Evolutionary conservation across 2,888 invertebrate species (phyloP).

Genomic region (Zelleria hepariella): DNA sequence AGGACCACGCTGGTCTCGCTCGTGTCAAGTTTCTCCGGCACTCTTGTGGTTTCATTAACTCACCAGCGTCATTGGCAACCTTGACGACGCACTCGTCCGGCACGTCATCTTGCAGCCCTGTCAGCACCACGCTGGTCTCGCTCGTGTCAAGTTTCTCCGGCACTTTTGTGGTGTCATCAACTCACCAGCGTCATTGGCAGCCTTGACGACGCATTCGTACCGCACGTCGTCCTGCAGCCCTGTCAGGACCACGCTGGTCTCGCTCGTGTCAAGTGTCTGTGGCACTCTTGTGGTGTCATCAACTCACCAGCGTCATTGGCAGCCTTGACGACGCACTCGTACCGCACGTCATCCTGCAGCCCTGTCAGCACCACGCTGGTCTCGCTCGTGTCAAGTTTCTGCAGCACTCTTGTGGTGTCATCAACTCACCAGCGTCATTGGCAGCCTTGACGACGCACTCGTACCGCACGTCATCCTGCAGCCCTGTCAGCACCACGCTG

Average conservation of each 20-base stretch:
- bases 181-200: conserved; percentile 81
- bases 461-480: conserved; percentile 81
- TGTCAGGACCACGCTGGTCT: conserved; percentile 78
- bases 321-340: conserved; percentile 87
- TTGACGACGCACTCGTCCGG: conserved; percentile 86
- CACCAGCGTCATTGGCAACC: conserved; percentile 82
- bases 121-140: conserved; percentile 77
- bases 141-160: conserved; percentile 81
- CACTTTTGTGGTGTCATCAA: no score
- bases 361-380: conserved; percentile 79
- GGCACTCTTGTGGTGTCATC: no score
- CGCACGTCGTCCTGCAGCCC: conserved; percentile 79
- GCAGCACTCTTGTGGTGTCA: conserved; percentile 72
- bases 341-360: conserved; percentile 79
- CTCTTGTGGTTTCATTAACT: no score
- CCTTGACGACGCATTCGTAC: conserved; percentile 87
- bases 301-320: conserved; percentile 80
- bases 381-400: conserved; percentile 80
- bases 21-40: conserved; percentile 79
- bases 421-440: conserved; percentile 78
- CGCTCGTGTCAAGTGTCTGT: conserved; percentile 80
- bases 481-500: conserved; percentile 77
- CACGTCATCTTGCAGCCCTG: conserved; percentile 79
- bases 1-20: conserved; percentile 79
- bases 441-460: conserved; percentile 88